Base-by-base conservation (phyloP, 2,888 invertebrate species). In the Drosophila niveifrons region DNA sequence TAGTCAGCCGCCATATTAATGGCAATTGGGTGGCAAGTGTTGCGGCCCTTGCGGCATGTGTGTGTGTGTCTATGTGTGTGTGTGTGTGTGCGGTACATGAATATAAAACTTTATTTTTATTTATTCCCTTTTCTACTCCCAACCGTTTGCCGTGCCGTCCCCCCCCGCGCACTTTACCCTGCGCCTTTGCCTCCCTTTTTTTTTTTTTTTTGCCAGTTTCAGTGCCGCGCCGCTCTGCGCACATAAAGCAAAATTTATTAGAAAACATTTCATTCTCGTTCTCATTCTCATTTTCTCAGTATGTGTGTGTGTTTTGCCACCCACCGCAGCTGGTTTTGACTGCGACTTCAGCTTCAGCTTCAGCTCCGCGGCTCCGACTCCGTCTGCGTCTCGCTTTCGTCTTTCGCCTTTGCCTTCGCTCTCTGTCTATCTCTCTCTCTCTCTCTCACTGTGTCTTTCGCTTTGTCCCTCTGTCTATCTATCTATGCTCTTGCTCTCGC, bases 231-330 rank as follows among this genome's bases (percentile, higher is more conserved):
- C 83, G 77, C 80, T 64, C 85, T 80, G 89, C 86, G 87, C 90
- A 90, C 91, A 91, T 92, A 91, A 90, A 92, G 90, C 88, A 91
- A 85, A 92, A 91, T 92, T 91, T 91, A 91, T 91, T 91, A 92
- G 91, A 91, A 91, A 92, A 89, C 84, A 90, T 91, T 91, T 90
- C 90, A 85, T 85, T 85, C 85, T 89, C 84, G 62, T 85, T 82
- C 84, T 55, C 70, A 7, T 56, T 73, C 59, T 50, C 53, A 39
- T 39, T 53, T 17, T 7, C 52, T 36, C 4, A 3, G 11, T 36
- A 4, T 34, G 34, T 34, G 34, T 34, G 34, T 36, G 36, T 36
- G 36, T 11, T 4, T 36, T 11, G 39, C 48, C 48, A 13, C 29
- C 23, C 15, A 23, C 56, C 75, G 66, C 66, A 79, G 76, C 75